phyloP scores from a whole-genome alignment of 2,797 vertebrate genomes.

The Tangara arthus region DNA sequence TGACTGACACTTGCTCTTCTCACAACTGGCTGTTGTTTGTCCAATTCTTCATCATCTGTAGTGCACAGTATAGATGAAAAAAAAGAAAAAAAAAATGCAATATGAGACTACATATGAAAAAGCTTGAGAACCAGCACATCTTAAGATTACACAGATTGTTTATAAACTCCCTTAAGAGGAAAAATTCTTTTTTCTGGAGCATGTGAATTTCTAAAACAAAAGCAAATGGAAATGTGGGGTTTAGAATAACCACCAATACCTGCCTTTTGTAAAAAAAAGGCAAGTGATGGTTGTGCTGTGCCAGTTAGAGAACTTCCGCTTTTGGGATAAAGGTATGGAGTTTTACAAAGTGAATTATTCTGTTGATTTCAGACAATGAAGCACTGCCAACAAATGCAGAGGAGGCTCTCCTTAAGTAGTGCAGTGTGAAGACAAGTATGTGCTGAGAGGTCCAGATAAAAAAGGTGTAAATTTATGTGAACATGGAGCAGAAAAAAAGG shows the following conservation, averaged over 20 bases:
- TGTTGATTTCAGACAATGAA: neutral
- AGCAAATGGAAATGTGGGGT: neutral
- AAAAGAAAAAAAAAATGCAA: neutral
- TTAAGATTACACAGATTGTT: neutral
- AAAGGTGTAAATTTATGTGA: neutral
- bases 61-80: neutral
- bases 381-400: neutral
- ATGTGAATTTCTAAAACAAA: neutral
- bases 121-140: neutral
- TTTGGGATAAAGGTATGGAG: neutral
- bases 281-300: neutral
- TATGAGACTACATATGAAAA: neutral
- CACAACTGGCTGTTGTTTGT: neutral
- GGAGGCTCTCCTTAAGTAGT: neutral
- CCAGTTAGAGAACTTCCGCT: neutral
- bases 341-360: neutral
- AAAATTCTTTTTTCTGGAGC: neutral
- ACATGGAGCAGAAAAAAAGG: neutral
- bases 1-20: neutral
- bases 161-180: neutral
- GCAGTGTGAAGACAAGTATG: neutral
- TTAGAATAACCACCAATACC: neutral
- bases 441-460: neutral
- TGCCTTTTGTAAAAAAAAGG: neutral
- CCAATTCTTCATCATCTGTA: neutral